Percentiles rank a stretch among this genome's conserved stretches.
Conservation (phyloP, 2,113 vertebrate species). For the Catagonus wagneri region DNA sequence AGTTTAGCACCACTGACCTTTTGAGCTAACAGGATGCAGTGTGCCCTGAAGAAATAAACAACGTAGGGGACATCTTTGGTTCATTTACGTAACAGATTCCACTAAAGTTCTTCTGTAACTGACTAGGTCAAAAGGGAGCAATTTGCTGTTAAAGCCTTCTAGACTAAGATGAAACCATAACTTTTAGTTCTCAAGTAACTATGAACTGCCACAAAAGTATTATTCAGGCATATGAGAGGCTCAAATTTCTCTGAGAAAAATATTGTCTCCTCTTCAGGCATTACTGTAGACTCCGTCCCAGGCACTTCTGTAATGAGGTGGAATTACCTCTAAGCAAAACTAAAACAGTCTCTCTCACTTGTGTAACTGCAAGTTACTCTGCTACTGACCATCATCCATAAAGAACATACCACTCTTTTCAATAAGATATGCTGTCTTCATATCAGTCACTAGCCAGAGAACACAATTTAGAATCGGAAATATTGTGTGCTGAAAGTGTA, state of each 20-base stretch:
- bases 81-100: neutral
- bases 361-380: neutral
- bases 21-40: neutral
- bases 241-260: conserved; percentile 33
- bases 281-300: neutral
- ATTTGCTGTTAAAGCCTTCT: neutral
- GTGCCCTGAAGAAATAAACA: neutral
- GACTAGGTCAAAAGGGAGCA: neutral
- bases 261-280: neutral
- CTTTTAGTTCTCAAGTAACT: neutral
- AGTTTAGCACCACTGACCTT: neutral
- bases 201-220: conserved; percentile 19
- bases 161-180: conserved; percentile 1
- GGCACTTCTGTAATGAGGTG: neutral
- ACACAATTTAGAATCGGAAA: neutral
- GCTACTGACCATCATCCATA: neutral
- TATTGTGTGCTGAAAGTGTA: neutral
- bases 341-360: neutral
- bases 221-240: neutral
- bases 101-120: neutral
- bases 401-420: neutral
- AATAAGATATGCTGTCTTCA: neutral
- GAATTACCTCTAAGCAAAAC: neutral
- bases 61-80: neutral
- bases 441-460: neutral